Evolutionary conservation across 2,888 invertebrate genomes (phyloP), one percentile per base, ranked within the genome.

Genomic region (Tachina lurida): DNA sequence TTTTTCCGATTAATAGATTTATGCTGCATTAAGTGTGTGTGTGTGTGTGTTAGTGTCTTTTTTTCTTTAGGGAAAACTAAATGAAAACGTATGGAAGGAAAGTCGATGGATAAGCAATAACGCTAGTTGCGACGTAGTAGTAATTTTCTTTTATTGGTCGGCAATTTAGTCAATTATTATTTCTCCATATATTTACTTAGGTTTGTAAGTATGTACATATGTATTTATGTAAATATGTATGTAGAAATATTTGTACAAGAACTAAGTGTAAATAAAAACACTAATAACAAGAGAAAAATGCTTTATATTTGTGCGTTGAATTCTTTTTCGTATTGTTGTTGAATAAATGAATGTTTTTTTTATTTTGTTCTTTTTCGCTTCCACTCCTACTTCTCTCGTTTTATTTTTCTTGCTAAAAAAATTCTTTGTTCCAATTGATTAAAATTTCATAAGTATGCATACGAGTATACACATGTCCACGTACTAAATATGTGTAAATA

Each of bases 241-340:
- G 13, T 41, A 19, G 31, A 10, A 52, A 22, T 62, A 10, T 7
- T 31, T 43, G 0, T 41, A 19, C 58, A 47, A 58, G 17, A 47
- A 39, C 4, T 10, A 75, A 22, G 62, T 75, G 63, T 63, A 82
- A 76, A 70, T 58, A 75, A 75, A 19, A 63, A 54, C 41, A 65
- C 19, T 31, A 65, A 60, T 45, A 62, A 62, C 45, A 47, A 65
- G 19, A 67, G 17, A 75, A 49, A 39, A 67, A 77, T 73, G 62
- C 62, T 77, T 78, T 74, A 49, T 45, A 77, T 71, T 70, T 78
- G 63, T 83, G 79, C 78, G 78, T 78, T 65, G 71, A 17, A 10
- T 83, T 71, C 15, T 83, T 80, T 68, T 56, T 74, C 10, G 45
- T 65, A 13, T 68, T 75, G 22, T 70, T 65, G 22, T 1, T 54